Percentiles rank a stretch among this genome's conserved stretches.
Evolutionary conservation across 30 jellyfish, hydroid and myxozoan species (phyloP).

Genomic region (Aurelia sp.): DNA sequence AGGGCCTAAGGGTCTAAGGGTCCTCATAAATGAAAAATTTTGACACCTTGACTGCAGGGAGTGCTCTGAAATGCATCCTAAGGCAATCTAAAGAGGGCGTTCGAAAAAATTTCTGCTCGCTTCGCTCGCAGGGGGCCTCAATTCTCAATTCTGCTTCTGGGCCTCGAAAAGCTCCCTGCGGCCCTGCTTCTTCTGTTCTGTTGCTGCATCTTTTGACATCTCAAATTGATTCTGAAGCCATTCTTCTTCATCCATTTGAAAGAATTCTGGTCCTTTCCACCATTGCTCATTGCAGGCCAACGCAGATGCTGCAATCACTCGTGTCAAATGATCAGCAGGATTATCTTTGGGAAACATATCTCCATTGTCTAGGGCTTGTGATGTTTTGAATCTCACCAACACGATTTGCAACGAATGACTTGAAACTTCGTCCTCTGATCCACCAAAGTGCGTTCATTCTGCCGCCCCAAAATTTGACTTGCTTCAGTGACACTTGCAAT

Average conservation of each 20-base stretch:
- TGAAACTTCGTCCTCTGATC: slow-evolving; percentile 20
- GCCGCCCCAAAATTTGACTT: slow-evolving; percentile 50
- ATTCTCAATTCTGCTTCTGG: no score
- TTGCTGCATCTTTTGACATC: background rate
- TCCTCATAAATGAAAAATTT: no score
- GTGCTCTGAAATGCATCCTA: no score
- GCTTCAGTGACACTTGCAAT: no score
- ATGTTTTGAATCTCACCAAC: background rate
- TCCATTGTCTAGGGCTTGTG: slow-evolving; percentile 55
- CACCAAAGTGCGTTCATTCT: slow-evolving; percentile 70
- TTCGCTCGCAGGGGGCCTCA: no score
- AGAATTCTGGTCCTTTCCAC: slow-evolving; percentile 67
- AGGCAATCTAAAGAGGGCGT: no score
- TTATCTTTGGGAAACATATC: slow-evolving; percentile 30
- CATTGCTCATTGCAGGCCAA: background rate
- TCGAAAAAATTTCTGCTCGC: no score
- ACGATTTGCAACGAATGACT: no score
- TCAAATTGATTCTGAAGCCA: slow-evolving; percentile 40
- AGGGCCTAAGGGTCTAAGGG: no score
- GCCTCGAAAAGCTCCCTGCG: no score
- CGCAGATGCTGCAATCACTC: slow-evolving; percentile 29
- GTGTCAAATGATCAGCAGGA: slow-evolving; percentile 46
- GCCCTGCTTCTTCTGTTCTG: background rate
- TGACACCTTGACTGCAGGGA: no score
- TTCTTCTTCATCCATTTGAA: slow-evolving; percentile 3